Base-by-base conservation (phyloP, 2,888 invertebrate genomes). In the Xiphydria camelus region DNA sequence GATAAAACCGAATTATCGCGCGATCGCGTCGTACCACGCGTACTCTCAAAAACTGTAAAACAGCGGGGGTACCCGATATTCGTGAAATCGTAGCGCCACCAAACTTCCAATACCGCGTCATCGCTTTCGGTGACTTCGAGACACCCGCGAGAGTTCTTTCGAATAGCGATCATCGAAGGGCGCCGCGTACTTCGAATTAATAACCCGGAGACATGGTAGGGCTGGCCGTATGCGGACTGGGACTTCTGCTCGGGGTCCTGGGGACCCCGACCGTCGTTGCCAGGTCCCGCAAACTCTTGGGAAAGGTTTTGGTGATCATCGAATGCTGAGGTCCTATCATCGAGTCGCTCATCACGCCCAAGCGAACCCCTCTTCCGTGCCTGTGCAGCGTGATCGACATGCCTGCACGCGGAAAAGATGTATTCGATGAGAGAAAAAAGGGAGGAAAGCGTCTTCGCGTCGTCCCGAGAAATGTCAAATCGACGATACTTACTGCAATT, bases 291-390 rank as follows among this genome's bases (percentile, higher is more conserved):
- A 74, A 40, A 23, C 70, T 70, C 15, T 46, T 59, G 1, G 73
- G 68, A 19, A 74, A 74, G 7, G 50, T 53, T 41, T 59, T 66
- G 2, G 74, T 66, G 19, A 74, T 68, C 17, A 70, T 61, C 1
- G 70, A 54, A 74, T 88, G 87, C 12, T 82, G 79, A 0, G 87
- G 88, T 0, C 82, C 80, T n/a, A 88, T 75, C 9, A 84, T 80
- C 0, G 86, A 83, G 67, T 88, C 88, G 1, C 83, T 81, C 87
- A 88, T 88, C 4, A 88, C 84, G 1, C 84, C 84, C 4, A 88
- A 71, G 2, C 83, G 80, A 2, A 87, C 80, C 1, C 81, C 79
- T 55, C 82, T 82, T 0, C 81, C 83, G 67, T 87, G 86, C 64
- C 84, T 84, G 58, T 87, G 85, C 37, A 88, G 78, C 35, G 87